These are phyloP conservation scores for Zelleria hepariella DNA, from an alignment of 2,888 invertebrate genomes.

Conservation along the genomic window DNA sequence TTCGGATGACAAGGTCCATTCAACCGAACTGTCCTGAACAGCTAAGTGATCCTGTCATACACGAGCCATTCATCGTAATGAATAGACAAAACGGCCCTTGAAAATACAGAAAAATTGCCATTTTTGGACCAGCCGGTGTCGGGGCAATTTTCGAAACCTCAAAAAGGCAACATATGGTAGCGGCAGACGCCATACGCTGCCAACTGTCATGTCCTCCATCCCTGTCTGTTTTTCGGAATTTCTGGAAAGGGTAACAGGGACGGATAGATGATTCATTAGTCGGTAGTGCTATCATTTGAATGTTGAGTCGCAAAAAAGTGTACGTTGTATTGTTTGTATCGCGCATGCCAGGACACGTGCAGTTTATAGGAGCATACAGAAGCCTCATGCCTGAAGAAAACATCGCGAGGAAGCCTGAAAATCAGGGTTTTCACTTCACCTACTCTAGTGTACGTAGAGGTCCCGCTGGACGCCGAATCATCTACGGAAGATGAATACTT, in stretches of 20 bases:
- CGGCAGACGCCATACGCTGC: constrained; percentile 62
- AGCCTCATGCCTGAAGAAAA: neutral
- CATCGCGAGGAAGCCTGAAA: no score
- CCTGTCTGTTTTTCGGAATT: constrained; percentile 22
- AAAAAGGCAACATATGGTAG: constrained; percentile 59
- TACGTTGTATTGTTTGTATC: constrained; percentile 38
- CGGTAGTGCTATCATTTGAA: constrained; percentile 62
- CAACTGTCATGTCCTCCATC: constrained; percentile 56
- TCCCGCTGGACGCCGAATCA: no score
- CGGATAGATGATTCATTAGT: constrained; percentile 52
- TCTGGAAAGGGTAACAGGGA: constrained; percentile 30
- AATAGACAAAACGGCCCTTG: constrained; percentile 46
- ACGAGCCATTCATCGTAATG: constrained; percentile 28
- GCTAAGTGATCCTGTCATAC: constrained; percentile 26
- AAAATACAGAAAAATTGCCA: constrained; percentile 34
- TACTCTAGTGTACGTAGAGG: no score
- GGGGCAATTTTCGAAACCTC: constrained; percentile 67
- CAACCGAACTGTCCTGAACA: constrained; percentile 22
- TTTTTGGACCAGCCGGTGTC: constrained; percentile 36
- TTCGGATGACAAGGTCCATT: neutral
- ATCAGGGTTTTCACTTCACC: no score
- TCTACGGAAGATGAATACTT: no score
- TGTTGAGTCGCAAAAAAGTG: constrained; percentile 59
- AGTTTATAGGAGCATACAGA: constrained; percentile 17
- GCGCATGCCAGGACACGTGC: constrained; percentile 54